Evolutionary conservation across 2,888 invertebrate genomes (phyloP).

Genomic region (Ophion costatus): DNA sequence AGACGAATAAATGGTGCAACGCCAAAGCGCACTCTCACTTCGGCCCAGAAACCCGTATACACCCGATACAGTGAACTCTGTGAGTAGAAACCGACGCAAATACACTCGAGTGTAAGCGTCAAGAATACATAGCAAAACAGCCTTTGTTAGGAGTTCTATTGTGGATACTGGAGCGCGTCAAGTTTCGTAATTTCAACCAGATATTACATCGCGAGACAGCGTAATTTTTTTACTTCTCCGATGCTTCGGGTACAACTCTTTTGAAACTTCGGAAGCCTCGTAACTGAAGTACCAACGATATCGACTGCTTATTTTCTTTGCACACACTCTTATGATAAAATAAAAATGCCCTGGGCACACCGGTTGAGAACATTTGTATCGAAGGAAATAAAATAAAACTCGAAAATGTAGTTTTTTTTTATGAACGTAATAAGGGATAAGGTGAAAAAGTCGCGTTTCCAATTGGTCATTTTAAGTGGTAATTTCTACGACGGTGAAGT

Average conservation of each 20-base stretch:
- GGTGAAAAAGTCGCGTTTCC: no score
- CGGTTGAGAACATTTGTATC: not conserved
- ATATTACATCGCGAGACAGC: slow-evolving; percentile 1
- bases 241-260: not conserved
- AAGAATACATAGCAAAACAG: slow-evolving; percentile 19
- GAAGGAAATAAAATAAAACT: not conserved
- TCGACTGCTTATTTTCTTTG: not conserved
- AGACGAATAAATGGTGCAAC: slow-evolving; percentile 55
- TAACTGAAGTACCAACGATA: not conserved
- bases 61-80: not conserved
- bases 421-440: no score
- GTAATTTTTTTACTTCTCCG: not conserved
- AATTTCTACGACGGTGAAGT: no score
- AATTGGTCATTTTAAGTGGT: no score
- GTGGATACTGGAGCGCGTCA: slow-evolving; percentile 15
- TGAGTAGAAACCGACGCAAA: slow-evolving; percentile 13
- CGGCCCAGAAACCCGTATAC: slow-evolving; percentile 25
- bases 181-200: slow-evolving; percentile 31
- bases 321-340: not conserved
- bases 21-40: slow-evolving; percentile 15
- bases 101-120: slow-evolving; percentile 19
- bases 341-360: no score
- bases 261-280: not conserved
- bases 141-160: slow-evolving; percentile 17
- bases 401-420: no score